Conservation (phyloP, 2,797 vertebrate genomes). For the Microhierax caerulescens region DNA sequence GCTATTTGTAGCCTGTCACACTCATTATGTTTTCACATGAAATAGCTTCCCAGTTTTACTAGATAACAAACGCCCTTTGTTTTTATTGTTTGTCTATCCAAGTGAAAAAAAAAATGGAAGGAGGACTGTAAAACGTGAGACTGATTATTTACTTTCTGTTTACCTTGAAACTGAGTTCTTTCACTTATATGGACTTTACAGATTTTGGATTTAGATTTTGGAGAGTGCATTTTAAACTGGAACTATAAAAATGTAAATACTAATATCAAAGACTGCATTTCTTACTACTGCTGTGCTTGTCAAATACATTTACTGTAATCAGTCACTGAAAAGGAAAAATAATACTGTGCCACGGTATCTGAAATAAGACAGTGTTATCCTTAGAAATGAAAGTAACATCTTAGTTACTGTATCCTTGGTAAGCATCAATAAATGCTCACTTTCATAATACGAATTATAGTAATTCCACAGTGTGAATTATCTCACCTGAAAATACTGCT, state of each 20-base stretch:
- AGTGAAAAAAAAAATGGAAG: not conserved
- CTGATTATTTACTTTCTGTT: not conserved
- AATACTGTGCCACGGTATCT: not conserved
- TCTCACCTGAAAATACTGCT: not conserved
- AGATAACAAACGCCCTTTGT: constrained; percentile 58
- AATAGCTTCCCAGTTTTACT: constrained; percentile 48
- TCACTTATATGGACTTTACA: not conserved
- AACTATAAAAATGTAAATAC: not conserved
- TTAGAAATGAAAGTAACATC: not conserved
- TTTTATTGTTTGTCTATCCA: constrained; percentile 4
- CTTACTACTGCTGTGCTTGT: not conserved
- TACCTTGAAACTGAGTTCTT: not conserved
- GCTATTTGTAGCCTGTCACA: constrained; percentile 59
- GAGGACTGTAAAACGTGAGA: not conserved
- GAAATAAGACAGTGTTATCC: not conserved
- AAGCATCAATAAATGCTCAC: not conserved
- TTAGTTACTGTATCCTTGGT: not conserved
- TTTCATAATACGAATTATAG: not conserved
- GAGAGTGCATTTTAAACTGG: not conserved
- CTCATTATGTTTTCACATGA: constrained; percentile 52
- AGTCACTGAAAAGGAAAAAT: not conserved
- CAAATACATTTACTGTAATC: not conserved
- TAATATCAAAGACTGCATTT: not conserved
- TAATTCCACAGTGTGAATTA: not conserved
- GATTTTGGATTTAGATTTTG: not conserved